Base-by-base conservation (phyloP, 35 echinoderm and acorn worm species). In the Apostichopus californicus region DNA sequence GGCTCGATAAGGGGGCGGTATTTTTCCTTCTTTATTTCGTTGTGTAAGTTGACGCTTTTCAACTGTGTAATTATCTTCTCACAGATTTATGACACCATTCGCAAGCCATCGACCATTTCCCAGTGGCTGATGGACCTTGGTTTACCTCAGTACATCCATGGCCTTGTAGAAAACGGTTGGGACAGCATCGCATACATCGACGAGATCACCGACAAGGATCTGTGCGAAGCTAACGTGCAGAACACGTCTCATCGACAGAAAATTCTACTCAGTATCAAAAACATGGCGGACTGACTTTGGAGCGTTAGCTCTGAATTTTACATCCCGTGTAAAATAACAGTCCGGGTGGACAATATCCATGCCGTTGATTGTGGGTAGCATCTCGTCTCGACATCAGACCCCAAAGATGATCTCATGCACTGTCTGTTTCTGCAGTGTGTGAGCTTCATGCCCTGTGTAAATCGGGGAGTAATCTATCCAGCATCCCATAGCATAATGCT, bases 41-140 rank as follows among this genome's bases (percentile, higher is more conserved):
- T 46, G 34, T 46, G 2, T 46, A 3, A 46, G 34, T 46, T 4
- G 34, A 46, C 34, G 3, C 34, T 46, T 46, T 46, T 46, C 1
- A 46, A 46, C 34, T 68, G 18, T 89, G 5, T 78, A 6, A 21
- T 86, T 75, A 22, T 75, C 20, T 1, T 55, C 57, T 81, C 56
- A 12, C 78, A 99, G 97, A 93, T 96, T 13, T 99, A 99, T 57
- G 97, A 99, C 26, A 65, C 79, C 85, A 89, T 99, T 22, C 77
- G 95, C 0, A 94, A 68, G 77, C 97, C 97, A 15, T 78, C 80
- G 23, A 95, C 97, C 55, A 99, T 99, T 54, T 83, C 90, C 3
- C 91, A 96, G 72, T 99, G 97, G 97, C 85, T 99, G 7, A 93
- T 92, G 92, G 94, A 96, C 57, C 80, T 99, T 3, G 93, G 95